Conservation (phyloP, 2,113 vertebrate species). For the Corvus cornix region DNA sequence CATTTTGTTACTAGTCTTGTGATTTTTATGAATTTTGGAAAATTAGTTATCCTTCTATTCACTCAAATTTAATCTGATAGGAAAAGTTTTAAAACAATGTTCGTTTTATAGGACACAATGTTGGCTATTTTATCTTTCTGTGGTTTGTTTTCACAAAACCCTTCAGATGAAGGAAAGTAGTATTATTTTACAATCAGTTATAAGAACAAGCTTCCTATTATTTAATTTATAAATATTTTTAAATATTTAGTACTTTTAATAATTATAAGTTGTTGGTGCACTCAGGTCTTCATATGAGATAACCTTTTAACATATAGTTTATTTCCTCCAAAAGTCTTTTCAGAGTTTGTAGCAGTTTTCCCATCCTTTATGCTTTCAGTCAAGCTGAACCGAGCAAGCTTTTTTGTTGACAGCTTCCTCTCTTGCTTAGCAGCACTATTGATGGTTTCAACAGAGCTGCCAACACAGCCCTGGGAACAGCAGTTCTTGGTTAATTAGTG, state of each 20-base stretch:
- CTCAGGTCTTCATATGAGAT: neutral
- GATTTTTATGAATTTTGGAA: neutral
- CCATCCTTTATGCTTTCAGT: neutral
- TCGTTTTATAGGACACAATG: neutral
- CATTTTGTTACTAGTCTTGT: neutral
- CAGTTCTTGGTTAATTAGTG: constrained; percentile 40
- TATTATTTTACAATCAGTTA: neutral
- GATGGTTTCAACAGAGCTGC: constrained; percentile 32
- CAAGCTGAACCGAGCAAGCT: neutral
- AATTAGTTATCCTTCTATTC: neutral
- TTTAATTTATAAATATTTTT: neutral
- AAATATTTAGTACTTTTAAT: neutral
- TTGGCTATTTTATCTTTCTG: neutral
- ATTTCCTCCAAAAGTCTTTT: neutral
- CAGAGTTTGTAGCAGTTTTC: neutral
- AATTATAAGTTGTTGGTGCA: neutral
- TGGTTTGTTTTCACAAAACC: neutral
- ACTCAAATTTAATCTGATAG: neutral
- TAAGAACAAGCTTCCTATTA: neutral
- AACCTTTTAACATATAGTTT: neutral
- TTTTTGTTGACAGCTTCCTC: constrained; percentile 9
- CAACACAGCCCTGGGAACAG: constrained; percentile 43
- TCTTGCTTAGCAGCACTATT: constrained; percentile 20
- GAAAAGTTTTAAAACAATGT: neutral
- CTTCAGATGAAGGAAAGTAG: neutral